Percentiles rank a stretch among this genome's conserved stretches.
These are phyloP conservation scores for Laterallus jamaicensis DNA, from an alignment of 2,113 vertebrate genomes.

Conservation along the genomic window DNA sequence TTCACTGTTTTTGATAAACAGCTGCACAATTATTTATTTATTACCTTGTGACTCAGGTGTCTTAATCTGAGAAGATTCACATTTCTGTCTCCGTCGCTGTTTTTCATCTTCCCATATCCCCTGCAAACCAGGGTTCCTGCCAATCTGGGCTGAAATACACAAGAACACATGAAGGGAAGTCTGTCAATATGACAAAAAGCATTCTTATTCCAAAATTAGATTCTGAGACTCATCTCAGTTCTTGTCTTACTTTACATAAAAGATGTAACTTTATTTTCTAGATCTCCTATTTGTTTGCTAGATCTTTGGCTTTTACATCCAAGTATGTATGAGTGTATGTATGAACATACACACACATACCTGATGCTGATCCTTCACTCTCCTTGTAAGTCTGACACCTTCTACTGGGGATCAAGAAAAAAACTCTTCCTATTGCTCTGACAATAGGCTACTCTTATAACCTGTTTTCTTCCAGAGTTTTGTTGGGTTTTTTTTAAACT, in stretches of 20 bases:
- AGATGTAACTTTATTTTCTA: not conserved
- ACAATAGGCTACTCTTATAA: not conserved
- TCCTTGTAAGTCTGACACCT: not conserved
- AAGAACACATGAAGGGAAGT: constrained; percentile 28
- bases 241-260: not conserved
- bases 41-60: constrained; percentile 90
- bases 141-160: constrained; percentile 87
- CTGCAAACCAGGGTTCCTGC: constrained; percentile 93
- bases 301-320: not conserved
- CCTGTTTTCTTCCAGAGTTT: not conserved
- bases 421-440: not conserved
- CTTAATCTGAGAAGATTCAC: constrained; percentile 88
- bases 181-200: not conserved
- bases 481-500: not conserved
- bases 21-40: not conserved
- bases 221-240: not conserved
- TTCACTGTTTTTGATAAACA: not conserved
- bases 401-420: not conserved
- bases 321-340: not conserved
- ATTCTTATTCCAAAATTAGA: not conserved
- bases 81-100: constrained; percentile 87
- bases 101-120: constrained; percentile 99
- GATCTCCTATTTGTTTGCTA: not conserved
- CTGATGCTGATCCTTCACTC: not conserved
- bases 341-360: not conserved